Conservation (phyloP, 1,140 invertebrate species). For the Hycleus phaleratus region DNA sequence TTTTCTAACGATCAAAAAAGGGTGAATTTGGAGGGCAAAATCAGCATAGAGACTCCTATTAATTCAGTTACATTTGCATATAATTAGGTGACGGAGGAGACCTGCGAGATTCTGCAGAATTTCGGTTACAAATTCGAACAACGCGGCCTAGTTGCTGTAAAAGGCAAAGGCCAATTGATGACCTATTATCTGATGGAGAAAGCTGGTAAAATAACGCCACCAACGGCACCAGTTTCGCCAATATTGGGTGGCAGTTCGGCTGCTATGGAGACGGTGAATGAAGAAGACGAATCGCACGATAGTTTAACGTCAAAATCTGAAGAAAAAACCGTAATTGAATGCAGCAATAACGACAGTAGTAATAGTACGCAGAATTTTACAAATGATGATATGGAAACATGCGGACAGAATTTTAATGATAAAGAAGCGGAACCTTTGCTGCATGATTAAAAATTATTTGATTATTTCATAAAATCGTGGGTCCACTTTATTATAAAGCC, state of each 20-base stretch:
- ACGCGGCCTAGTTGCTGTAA: conserved; percentile 83
- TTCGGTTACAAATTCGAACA: conserved; percentile 90
- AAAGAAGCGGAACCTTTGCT: conserved; percentile 21
- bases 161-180: conserved; percentile 91
- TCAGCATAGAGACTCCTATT: background rate
- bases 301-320: conserved; percentile 37
- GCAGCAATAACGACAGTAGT: conserved; percentile 27
- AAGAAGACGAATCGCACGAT: conserved; percentile 36
- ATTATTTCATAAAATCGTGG: too few relatives aligned
- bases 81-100: conserved; percentile 83
- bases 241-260: conserved; percentile 17
- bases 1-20: too few relatives aligned
- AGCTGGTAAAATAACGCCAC: conserved; percentile 50
- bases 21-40: background rate
- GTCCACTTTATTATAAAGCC: too few relatives aligned
- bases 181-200: conserved; percentile 86
- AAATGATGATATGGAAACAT: conserved; percentile 15
- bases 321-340: conserved; percentile 40
- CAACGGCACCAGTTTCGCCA: conserved; percentile 35
- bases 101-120: conserved; percentile 71
- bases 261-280: conserved; percentile 34
- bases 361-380: conserved; percentile 17
- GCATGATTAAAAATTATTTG: conserved; percentile 9
- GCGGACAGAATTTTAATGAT: conserved; percentile 9
- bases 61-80: background rate